phyloP scores from a whole-genome alignment of 2,797 vertebrate genomes.

The Mycteria americana region DNA sequence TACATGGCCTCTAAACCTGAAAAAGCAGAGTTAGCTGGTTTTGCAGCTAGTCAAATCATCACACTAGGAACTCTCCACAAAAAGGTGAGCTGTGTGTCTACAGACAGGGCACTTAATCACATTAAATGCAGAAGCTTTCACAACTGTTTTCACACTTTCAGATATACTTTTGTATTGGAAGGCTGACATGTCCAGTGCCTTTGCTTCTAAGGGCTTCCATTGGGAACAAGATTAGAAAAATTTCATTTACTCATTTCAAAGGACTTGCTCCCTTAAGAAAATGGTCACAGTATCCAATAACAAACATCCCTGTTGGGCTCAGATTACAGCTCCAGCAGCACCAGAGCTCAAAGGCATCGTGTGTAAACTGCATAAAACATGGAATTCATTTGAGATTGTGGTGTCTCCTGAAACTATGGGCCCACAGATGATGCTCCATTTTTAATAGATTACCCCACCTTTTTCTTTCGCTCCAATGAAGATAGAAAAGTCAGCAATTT shows the following conservation, averaged over 20 bases:
- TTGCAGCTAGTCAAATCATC: not conserved
- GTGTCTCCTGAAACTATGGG: not conserved
- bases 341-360: not conserved
- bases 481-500: not conserved
- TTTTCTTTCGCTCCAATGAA: not conserved
- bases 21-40: constrained; percentile 28
- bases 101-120: not conserved
- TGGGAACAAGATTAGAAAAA: not conserved
- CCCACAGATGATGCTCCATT: not conserved
- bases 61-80: not conserved
- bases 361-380: not conserved
- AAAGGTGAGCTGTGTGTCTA: not conserved
- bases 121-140: not conserved
- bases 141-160: not conserved
- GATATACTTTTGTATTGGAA: not conserved
- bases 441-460: not conserved
- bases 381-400: not conserved
- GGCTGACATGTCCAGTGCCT: not conserved
- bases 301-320: not conserved
- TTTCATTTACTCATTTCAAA: not conserved
- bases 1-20: constrained; percentile 62
- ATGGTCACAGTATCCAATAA: not conserved
- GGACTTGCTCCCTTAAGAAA: not conserved
- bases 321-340: not conserved
- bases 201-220: not conserved